These are phyloP conservation scores for Nephila pilipes DNA, from an alignment of 1,140 invertebrate species.

Conservation along the genomic window DNA sequence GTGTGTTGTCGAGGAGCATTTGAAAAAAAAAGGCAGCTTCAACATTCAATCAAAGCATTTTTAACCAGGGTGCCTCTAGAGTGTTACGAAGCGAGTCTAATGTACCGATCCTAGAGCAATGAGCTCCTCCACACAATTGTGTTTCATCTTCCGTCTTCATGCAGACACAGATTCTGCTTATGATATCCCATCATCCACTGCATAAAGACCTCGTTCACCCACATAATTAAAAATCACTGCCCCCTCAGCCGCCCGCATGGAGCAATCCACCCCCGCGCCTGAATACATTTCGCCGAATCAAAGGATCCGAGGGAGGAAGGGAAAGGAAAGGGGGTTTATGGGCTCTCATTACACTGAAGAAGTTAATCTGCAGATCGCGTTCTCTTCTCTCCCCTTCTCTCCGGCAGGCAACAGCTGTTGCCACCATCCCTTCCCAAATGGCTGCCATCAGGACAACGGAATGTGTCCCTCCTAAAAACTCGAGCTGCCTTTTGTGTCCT, in stretches of 20 bases:
- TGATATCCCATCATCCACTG: neutral
- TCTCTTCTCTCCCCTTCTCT: neutral
- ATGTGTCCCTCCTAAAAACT: constrained; percentile 21
- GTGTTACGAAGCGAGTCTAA: too few relatives aligned
- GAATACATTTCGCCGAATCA: constrained; percentile 32
- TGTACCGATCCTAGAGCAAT: too few relatives aligned
- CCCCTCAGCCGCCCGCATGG: neutral
- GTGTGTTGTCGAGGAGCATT: too few relatives aligned
- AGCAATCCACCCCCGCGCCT: neutral
- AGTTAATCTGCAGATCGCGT: constrained; percentile 50
- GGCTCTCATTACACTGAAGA: constrained; percentile 11
- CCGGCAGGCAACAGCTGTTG: constrained; percentile 62
- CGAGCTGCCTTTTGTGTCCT: neutral
- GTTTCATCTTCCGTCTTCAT: too few relatives aligned
- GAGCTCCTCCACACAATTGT: too few relatives aligned
- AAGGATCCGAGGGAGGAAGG: neutral
- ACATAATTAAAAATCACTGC: constrained; percentile 45
- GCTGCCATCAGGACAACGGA: constrained; percentile 50
- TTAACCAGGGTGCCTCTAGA: too few relatives aligned
- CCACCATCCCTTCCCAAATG: constrained; percentile 62
- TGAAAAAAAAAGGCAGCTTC: too few relatives aligned
- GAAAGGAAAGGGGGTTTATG: constrained; percentile 12
- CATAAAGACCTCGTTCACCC: neutral
- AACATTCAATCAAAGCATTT: too few relatives aligned
- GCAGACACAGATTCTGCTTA: too few relatives aligned